Percentiles rank a stretch among this genome's conserved stretches.
phyloP scores from a whole-genome alignment of 2,888 invertebrate genomes.

The Phaonia tiefii region DNA sequence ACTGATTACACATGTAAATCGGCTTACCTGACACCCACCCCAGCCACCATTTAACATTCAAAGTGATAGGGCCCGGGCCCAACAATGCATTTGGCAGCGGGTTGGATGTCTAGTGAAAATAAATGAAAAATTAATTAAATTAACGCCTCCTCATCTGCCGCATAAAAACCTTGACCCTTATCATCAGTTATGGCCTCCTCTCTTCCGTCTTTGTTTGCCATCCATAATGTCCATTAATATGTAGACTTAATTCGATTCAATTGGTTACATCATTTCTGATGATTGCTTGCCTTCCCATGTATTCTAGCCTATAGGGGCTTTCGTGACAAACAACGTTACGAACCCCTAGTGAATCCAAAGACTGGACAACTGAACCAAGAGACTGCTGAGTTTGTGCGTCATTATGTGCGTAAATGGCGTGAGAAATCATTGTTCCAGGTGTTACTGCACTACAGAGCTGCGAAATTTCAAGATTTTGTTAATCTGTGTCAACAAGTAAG shows the following conservation, averaged over 20 bases:
- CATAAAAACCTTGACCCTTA: slow-evolving; percentile 60
- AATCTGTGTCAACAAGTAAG: slow-evolving; percentile 93
- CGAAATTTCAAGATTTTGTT: slow-evolving; percentile 90
- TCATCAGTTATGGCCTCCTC: no score
- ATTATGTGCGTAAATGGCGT: slow-evolving; percentile 91
- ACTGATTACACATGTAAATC: neutral
- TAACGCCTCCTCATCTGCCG: slow-evolving; percentile 71
- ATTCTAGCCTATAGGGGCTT: slow-evolving; percentile 86
- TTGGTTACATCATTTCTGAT: slow-evolving; percentile 36
- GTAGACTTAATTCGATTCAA: neutral
- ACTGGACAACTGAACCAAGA: slow-evolving; percentile 86
- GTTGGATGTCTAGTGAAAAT: slow-evolving; percentile 76
- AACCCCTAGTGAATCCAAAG: slow-evolving; percentile 83
- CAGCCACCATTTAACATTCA: no score
- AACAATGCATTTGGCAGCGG: slow-evolving; percentile 67
- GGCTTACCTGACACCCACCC: no score
- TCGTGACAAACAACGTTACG: slow-evolving; percentile 85
- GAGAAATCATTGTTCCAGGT: slow-evolving; percentile 91
- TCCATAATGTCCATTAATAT: neutral
- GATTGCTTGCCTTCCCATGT: neutral
- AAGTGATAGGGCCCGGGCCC: no score
- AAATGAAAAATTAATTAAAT: slow-evolving; percentile 81
- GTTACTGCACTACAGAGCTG: slow-evolving; percentile 89
- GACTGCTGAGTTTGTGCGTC: slow-evolving; percentile 87
- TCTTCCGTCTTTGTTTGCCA: no score